Evolutionary conservation across 2,797 vertebrate genomes (phyloP).

Genomic region (Kryptopterus vitreolus): DNA sequence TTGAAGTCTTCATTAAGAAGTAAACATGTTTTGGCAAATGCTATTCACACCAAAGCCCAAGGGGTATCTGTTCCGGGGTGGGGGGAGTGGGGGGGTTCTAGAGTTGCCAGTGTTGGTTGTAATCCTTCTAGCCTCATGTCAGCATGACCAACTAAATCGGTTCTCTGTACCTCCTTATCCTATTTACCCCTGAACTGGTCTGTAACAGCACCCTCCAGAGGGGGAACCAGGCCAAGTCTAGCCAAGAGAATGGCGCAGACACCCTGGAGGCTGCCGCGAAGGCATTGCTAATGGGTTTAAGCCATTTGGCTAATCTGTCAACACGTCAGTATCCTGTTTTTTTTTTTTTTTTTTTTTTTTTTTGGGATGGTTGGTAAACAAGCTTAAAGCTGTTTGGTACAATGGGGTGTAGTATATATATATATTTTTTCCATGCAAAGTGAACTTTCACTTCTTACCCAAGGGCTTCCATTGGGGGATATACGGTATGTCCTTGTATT

Average conservation of each 20-base stretch:
- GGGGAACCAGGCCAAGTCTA: slow-evolving; percentile 42
- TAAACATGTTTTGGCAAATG: slow-evolving; percentile 16
- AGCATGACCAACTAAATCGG: slow-evolving; percentile 68
- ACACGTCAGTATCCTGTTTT: slow-evolving; percentile 60
- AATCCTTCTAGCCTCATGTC: slow-evolving; percentile 59
- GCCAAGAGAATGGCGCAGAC: slow-evolving; percentile 51
- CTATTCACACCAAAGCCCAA: slow-evolving; percentile 17
- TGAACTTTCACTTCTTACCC: neutral
- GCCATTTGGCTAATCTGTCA: slow-evolving; percentile 66
- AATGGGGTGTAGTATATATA: slow-evolving; percentile 32
- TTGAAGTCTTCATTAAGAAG: slow-evolving; percentile 4
- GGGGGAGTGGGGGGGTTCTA: too few species aligned
- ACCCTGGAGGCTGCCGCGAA: slow-evolving; percentile 56
- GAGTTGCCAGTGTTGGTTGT: slow-evolving; percentile 64
- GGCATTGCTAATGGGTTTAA: slow-evolving; percentile 67
- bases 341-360: too few species aligned
- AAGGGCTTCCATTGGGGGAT: neutral
- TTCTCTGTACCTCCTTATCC: slow-evolving; percentile 62
- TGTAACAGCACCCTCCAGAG: slow-evolving; percentile 48
- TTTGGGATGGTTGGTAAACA: slow-evolving; percentile 31
- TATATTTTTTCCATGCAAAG: slow-evolving; percentile 21
- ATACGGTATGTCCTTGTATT: neutral
- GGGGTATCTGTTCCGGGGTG: slow-evolving; percentile 55
- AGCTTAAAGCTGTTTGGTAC: slow-evolving; percentile 29
- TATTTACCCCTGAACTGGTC: slow-evolving; percentile 64